These are phyloP conservation scores for Micromussa lordhowensis DNA, from an alignment of 92 coral and sea anemone genomes.

Conservation along the genomic window DNA sequence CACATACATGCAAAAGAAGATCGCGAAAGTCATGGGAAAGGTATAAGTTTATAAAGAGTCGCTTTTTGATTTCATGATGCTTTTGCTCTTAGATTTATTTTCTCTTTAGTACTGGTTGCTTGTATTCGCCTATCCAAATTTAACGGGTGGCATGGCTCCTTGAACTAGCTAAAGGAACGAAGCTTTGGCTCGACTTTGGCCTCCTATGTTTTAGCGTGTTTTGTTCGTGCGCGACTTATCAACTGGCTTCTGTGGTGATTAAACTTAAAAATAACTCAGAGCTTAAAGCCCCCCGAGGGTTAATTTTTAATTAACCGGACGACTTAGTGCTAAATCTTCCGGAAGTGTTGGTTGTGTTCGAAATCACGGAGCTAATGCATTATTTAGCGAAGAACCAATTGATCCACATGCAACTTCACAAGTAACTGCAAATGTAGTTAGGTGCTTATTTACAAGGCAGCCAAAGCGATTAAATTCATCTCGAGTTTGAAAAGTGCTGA, in stretches of 20 bases:
- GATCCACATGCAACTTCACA: slow-evolving; percentile 13
- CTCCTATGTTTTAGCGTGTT: not conserved
- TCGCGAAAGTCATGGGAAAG: slow-evolving; percentile 82
- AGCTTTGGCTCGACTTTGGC: not conserved
- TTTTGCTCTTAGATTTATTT: not conserved
- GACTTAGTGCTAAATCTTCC: slow-evolving; percentile 9
- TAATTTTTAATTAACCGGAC: not conserved
- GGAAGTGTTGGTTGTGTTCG: slow-evolving; percentile 19
- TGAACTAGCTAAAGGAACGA: not conserved
- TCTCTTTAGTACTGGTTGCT: slow-evolving; percentile 20
- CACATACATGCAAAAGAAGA: slow-evolving; percentile 68
- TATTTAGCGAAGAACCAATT: slow-evolving; percentile 33
- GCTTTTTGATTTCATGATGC: not conserved
- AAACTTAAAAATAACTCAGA: slow-evolving; percentile 1
- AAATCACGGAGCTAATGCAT: slow-evolving; percentile 18
- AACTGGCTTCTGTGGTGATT: not conserved
- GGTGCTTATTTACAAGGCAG: not conserved
- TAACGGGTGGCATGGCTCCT: slow-evolving; percentile 15
- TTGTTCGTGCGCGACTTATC: not conserved
- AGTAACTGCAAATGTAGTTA: not conserved
- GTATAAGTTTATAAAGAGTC: slow-evolving; percentile 35
- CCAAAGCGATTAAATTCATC: not conserved
- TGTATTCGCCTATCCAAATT: slow-evolving; percentile 12
- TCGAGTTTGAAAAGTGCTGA: not conserved
- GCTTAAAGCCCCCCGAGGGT: not conserved